Conservation (phyloP, 53 echinoderm and acorn worm genomes). For the Stichopus horrens region DNA sequence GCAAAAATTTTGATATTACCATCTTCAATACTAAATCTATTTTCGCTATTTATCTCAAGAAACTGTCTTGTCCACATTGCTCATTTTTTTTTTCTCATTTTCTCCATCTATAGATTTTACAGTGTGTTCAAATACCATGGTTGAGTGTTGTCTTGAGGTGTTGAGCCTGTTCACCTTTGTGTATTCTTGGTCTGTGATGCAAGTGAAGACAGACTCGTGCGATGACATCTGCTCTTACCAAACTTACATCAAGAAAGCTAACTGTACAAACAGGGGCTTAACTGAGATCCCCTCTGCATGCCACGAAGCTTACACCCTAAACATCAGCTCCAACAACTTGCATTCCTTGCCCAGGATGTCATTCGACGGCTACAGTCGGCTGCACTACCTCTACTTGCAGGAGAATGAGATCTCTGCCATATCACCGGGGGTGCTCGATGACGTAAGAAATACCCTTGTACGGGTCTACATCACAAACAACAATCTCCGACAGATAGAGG, state of each 20-base stretch:
- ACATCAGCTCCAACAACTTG: slow-evolving; percentile 57
- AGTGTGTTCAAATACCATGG: no score
- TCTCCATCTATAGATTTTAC: no score
- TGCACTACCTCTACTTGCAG: slow-evolving; percentile 50
- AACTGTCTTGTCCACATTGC: no score
- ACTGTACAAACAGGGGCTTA: slow-evolving; percentile 41
- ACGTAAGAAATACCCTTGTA: slow-evolving; percentile 1
- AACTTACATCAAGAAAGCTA: slow-evolving; percentile 44
- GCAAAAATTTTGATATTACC: no score
- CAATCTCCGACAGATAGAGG: not conserved
- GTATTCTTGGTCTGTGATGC: no score
- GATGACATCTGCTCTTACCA: slow-evolving; percentile 54
- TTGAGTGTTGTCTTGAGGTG: no score
- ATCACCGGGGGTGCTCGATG: slow-evolving; percentile 31
- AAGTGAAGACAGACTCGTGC: no score
- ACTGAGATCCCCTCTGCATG: slow-evolving; percentile 4
- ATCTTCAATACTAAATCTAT: no score
- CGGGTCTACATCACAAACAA: slow-evolving; percentile 52
- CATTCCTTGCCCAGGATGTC: not conserved
- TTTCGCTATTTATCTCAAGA: no score
- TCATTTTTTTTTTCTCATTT: no score
- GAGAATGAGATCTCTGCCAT: slow-evolving; percentile 43
- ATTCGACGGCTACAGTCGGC: slow-evolving; percentile 30
- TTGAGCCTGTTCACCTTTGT: no score
- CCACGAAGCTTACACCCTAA: not conserved